A percentile compares a stretch with the other conserved stretches of the same genome.
Evolutionary conservation across 2,888 invertebrate species (phyloP).

Genomic region (Siphlonurus alternatus): DNA sequence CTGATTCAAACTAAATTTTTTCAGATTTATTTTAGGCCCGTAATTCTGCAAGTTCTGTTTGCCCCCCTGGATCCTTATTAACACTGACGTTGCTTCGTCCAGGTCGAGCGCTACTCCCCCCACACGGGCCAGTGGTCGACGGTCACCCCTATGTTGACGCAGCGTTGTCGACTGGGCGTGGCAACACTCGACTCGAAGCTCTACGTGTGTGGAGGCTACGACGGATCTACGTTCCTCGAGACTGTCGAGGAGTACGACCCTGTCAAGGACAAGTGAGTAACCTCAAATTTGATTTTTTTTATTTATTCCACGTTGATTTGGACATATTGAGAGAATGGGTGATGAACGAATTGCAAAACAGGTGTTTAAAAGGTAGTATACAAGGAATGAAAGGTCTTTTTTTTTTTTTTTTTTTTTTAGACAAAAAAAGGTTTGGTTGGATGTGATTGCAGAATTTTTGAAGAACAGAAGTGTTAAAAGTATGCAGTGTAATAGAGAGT

Average conservation of each 20-base stretch:
- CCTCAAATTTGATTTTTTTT: slow-evolving; percentile 6
- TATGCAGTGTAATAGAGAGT: no score
- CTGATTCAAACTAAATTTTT: no score
- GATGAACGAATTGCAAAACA: background rate
- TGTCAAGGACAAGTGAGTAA: slow-evolving; percentile 40
- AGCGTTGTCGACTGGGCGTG: slow-evolving; percentile 67
- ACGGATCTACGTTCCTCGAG: slow-evolving; percentile 64
- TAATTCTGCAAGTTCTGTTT: no score
- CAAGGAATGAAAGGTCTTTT: background rate
- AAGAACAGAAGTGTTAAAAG: no score
- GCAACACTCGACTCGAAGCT: slow-evolving; percentile 64
- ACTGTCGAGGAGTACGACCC: slow-evolving; percentile 71
- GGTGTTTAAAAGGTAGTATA: background rate
- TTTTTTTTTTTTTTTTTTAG: background rate
- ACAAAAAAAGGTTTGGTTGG: no score
- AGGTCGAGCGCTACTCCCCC: slow-evolving; percentile 64
- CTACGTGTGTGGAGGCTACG: slow-evolving; percentile 73
- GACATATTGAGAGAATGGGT: background rate
- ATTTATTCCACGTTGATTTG: background rate
- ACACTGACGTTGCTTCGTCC: no score
- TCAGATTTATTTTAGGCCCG: no score
- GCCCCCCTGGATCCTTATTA: no score
- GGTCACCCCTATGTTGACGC: slow-evolving; percentile 60
- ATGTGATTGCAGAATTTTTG: no score
- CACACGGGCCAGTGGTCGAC: slow-evolving; percentile 52